These are phyloP conservation scores for Clinocottus analis DNA, from an alignment of 2,113 vertebrate genomes.

Conservation along the genomic window DNA sequence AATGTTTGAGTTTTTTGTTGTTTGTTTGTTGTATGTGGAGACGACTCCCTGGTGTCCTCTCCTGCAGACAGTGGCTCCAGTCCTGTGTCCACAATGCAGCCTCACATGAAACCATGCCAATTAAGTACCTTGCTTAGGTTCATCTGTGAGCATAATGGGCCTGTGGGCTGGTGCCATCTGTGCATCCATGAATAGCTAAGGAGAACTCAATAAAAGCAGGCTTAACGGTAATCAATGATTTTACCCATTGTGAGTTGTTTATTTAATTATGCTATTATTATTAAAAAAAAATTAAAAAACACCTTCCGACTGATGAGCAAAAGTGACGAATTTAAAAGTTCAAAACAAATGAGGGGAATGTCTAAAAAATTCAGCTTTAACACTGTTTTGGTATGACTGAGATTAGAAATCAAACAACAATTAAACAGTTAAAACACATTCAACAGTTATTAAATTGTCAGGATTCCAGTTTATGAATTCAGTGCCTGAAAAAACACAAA, in stretches of 20 bases:
- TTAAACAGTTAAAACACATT: neutral
- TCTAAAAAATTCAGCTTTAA: neutral
- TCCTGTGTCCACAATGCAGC: slow-evolving; percentile 55
- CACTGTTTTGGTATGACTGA: neutral
- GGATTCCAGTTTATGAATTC: neutral
- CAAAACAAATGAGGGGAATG: neutral
- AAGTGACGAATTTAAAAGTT: neutral
- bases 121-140: slow-evolving; percentile 58
- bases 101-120: slow-evolving; percentile 52
- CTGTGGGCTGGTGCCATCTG: slow-evolving; percentile 64
- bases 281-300: too few species aligned
- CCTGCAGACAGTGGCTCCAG: slow-evolving; percentile 19
- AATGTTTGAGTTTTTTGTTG: slow-evolving; percentile 8
- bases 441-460: neutral
- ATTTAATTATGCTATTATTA: neutral
- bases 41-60: slow-evolving; percentile 21
- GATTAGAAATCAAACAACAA: neutral
- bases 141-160: slow-evolving; percentile 62
- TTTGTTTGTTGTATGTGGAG: slow-evolving; percentile 9
- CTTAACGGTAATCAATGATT: neutral
- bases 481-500: neutral
- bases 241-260: neutral
- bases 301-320: neutral
- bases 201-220: slow-evolving; percentile 29
- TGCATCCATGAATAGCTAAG: slow-evolving; percentile 42